A percentile compares a stretch with the other conserved stretches of the same genome.
phyloP scores from a whole-genome alignment of 2,888 invertebrate species.

The Monochamus alternatus region DNA sequence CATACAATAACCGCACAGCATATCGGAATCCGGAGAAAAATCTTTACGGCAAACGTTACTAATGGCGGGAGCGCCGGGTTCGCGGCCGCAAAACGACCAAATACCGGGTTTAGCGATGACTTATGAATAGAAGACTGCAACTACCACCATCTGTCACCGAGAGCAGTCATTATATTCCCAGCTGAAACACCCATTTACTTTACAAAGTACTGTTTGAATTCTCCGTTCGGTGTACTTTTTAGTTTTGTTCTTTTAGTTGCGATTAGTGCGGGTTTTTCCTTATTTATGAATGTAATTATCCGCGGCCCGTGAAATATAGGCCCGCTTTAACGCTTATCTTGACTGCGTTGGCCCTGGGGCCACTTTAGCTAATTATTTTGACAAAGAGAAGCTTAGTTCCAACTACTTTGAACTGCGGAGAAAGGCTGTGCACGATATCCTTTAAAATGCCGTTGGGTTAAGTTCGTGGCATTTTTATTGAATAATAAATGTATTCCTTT shows the following conservation, averaged over 20 bases:
- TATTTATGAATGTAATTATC: constrained; percentile 44
- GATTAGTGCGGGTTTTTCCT: constrained; percentile 36
- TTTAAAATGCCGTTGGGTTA: no score
- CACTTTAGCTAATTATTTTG: neutral
- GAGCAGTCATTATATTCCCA: constrained; percentile 28
- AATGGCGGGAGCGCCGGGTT: constrained; percentile 27
- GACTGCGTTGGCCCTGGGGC: neutral
- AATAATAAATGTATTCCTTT: no score
- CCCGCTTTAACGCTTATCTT: constrained; percentile 16
- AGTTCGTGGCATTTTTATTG: no score
- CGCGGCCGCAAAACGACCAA: constrained; percentile 20
- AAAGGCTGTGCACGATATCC: no score
- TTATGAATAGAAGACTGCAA: constrained; percentile 36
- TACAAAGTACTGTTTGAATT: constrained; percentile 29
- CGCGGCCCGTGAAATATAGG: constrained; percentile 32
- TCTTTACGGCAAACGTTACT: constrained; percentile 13
- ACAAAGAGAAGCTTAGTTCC: neutral
- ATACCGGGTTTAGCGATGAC: constrained; percentile 24
- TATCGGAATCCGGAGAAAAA: constrained; percentile 16
- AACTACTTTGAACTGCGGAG: no score
- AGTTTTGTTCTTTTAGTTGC: constrained; percentile 23
- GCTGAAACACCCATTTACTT: constrained; percentile 29
- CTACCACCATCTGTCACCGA: constrained; percentile 36
- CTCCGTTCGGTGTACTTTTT: constrained; percentile 15
- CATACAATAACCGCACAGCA: neutral